Base-by-base conservation (phyloP, 92 coral and sea anemone genomes). In the Paramuricea clavata region DNA sequence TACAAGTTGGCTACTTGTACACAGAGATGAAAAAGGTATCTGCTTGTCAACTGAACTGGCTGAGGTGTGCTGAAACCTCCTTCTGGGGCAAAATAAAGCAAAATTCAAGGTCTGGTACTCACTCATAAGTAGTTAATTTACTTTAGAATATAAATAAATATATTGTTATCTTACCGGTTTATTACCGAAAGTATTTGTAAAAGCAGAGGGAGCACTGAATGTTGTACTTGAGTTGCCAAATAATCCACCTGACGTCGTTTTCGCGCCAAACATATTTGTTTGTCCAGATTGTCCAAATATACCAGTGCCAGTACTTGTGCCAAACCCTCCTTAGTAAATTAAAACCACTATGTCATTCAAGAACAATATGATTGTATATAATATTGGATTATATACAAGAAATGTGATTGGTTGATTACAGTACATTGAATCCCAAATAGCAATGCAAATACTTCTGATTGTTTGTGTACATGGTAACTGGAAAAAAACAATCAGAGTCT, bases 231-330 rank as follows among this genome's bases (percentile, higher is more conserved):
- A n/a, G 28, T 27, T 67, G 12, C 87, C 67, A 73, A 79, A 78
- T 36, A 76, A 43, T 10, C 89, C 89, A 49, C 73, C 65, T 47
- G 85, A 52, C 17, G 89, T 77, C 19, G 89, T 77, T 67, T 79
- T 77, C 26, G 89, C 69, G 65, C 89, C 89, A 76, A 86, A 86
- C 75, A 86, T 59, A 78, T 83, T 86, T 41, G 74, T 33, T 90
- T 94, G 76, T 87, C 27, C 54, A 22, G 88, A 93, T 68, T 93
- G 96, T 33, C 96, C 94, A 86, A 94, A 95, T 70, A 85, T 47
- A 44, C 95, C 80, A 81, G 93, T 89, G 60, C 97, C 92, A 31
- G 94, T 93, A 34, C 95, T 97, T 41, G 95, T 88, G 26, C 92
- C 89, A 78, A 95, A 90, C 27, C 93, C 67, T 52, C 54, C 56